Conservation (phyloP, 2,113 vertebrate genomes). For the Willisornis vidua region DNA sequence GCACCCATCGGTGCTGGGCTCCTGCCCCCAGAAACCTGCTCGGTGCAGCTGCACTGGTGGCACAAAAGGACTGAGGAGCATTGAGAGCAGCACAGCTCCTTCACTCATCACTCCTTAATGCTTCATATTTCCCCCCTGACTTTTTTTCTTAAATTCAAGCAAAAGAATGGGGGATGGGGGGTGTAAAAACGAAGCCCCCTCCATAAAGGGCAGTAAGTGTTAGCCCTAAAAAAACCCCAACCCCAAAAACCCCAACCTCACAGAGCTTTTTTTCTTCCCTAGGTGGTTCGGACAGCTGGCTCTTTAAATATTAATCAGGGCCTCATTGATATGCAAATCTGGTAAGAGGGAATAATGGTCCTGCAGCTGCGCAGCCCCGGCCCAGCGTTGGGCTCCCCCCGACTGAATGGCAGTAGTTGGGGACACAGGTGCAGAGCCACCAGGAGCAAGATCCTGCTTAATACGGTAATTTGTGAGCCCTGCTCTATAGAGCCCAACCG, state of each 20-base stretch:
- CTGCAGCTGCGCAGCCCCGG: constrained; percentile 74
- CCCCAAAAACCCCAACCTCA: background rate
- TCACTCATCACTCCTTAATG: constrained; percentile 45
- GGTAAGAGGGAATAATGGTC: constrained; percentile 52
- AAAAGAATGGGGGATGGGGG: constrained; percentile 32
- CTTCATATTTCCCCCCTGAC: constrained; percentile 1
- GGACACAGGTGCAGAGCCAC: constrained; percentile 63
- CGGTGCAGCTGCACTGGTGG: constrained; percentile 43
- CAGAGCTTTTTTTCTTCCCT: constrained; percentile 65
- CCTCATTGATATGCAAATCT: constrained; percentile 77
- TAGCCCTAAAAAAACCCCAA: background rate
- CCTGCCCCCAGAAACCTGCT: background rate
- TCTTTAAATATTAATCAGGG: constrained; percentile 80
- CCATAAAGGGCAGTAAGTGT: constrained; percentile 57
- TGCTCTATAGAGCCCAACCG: background rate
- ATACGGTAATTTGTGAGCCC: background rate
- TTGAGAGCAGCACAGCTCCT: constrained; percentile 61
- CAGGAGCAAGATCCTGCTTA: background rate
- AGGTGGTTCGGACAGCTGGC: constrained; percentile 75
- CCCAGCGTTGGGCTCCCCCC: constrained; percentile 15
- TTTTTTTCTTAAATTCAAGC: background rate
- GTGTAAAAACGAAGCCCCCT: constrained; percentile 27
- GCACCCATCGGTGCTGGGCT: background rate
- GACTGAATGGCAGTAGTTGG: constrained; percentile 50
- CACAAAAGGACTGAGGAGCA: constrained; percentile 67